phyloP scores from a whole-genome alignment of 2,888 invertebrate species.

The Aspidiotus destructor region DNA sequence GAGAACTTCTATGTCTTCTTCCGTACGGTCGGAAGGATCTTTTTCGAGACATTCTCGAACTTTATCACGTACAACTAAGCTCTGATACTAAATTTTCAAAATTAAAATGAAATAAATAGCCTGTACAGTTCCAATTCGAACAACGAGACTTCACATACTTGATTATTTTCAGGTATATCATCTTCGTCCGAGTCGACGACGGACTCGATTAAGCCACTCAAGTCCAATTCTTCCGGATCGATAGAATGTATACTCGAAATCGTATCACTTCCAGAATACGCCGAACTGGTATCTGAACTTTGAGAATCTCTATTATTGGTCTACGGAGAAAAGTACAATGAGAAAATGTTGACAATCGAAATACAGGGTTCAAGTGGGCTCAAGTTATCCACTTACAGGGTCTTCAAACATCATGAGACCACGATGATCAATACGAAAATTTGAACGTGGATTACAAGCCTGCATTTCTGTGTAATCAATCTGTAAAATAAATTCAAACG shows the following conservation, averaged over 20 bases:
- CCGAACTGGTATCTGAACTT: conserved; percentile 90
- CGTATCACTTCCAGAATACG: conserved; percentile 91
- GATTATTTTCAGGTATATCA: conserved; percentile 82
- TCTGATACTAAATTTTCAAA: conserved; percentile 42
- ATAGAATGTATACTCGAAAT: conserved; percentile 85
- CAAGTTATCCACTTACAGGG: conserved; percentile 17
- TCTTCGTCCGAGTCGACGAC: conserved; percentile 94
- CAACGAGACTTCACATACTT: conserved; percentile 43
- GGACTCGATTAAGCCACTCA: conserved; percentile 88
- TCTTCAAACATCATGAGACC: conserved; percentile 28
- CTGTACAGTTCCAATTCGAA: neutral
- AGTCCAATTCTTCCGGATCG: conserved; percentile 69
- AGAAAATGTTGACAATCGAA: neutral
- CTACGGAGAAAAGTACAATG: conserved; percentile 51
- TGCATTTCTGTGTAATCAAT: conserved; percentile 29
- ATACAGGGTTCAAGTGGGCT: neutral
- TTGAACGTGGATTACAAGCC: conserved; percentile 35
- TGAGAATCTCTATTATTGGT: conserved; percentile 74
- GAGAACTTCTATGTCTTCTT: conserved; percentile 90
- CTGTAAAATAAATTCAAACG: neutral
- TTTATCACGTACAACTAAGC: conserved; percentile 81
- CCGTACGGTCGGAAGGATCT: conserved; percentile 87
- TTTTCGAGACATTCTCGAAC: conserved; percentile 96
- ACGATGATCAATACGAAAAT: conserved; percentile 81
- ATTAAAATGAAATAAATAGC: neutral